Base-by-base conservation (phyloP, 2,888 invertebrate genomes). In the Ptilodon capucinus region DNA sequence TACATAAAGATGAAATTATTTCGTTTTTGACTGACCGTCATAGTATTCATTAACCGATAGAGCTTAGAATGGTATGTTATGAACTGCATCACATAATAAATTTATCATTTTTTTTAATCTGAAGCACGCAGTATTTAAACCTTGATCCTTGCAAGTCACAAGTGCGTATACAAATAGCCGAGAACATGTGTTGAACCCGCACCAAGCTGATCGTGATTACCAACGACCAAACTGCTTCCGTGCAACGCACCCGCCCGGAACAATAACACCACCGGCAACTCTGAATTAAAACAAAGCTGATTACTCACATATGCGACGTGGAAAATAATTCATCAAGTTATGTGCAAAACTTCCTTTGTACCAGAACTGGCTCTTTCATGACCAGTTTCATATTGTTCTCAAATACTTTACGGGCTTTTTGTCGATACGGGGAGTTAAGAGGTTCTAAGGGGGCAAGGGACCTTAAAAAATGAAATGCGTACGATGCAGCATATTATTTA, bases 171-270 rank as follows among this genome's bases (percentile, higher is more conserved):
- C 11, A 7, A 7, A 16, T 48, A 57, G 58, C 54, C 52, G 48
- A 54, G 46, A 60, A 42, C 48, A 41, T 28, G 39, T 56, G 47
- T 44, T 56, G 46, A 46, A 52, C 47, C 52, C 54, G 49, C 54
- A 42, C 49, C 40, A 49, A 48, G 57, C n/a, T 60, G 63, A 67
- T 68, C 70, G 57, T 72, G 71, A 75, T 75, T 68, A 71, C 59
- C 57, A 59, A 53, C 66, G 58, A 48, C 44, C 48, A 54, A 64
- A 64, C 74, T 74, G 74, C 78, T 81, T 80, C 80, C 79, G 78
- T 64, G 59, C 72, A 68, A 67, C 68, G 79, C 84, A 79, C 74
- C 76, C 76, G 76, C 60, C 77, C 78, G 80, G 77, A 83, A 85
- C 82, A 74, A 78, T 76, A 81, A 79, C 77, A 79, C 63, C 65